Base-by-base conservation (phyloP, 2,797 vertebrate species). In the Enteromius treurensis region DNA sequence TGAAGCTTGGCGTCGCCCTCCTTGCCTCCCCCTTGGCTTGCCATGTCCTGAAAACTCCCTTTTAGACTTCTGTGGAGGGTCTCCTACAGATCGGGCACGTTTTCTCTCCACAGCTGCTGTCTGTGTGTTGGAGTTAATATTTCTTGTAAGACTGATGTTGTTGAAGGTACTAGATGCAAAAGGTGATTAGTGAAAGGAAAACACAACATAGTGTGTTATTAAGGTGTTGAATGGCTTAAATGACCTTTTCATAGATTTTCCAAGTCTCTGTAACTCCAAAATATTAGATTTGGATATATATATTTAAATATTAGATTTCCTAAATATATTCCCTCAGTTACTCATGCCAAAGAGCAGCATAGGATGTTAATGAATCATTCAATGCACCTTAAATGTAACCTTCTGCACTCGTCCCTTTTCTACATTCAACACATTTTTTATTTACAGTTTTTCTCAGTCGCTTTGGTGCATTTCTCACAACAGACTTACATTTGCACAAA, bases 301-400 rank as follows among this genome's bases (percentile, higher is more conserved):
- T 40, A 0, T 40, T 40, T 6, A 7, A 1, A 40, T 40, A 40
- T 40, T 40, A 40, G 40, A 40, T n/a, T 69, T 45, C 17, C 17
- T 3, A 23, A 67, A 37, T 45, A 70, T 26, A 23, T 26, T 47
- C 5, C 68, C 42, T 71, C 7, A 73, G 19, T 73, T 17, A 49
- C 69, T 29, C 5, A 26, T 26, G 69, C 3, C 13, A 47, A 8
- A 26, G 23, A 71, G 23, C 69, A 49, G 17, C 8, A 26, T n/a
- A 71, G 69, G 69, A 71, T 69, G 67, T 8, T 62, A 62, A 32
- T 40, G 19, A 15, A 71, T 29, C 69, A 71, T 29, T 23, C 23
- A 71, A 49, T 29, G 26, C 29, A 71, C 69, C 69, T 49, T 45
- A 15, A 29, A 26, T 71, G 11, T 15, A n/a, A 69, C 23, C 19